Evolutionary conservation across 2,888 invertebrate genomes (phyloP).

Genomic region (Drosophila nr. fundita): DNA sequence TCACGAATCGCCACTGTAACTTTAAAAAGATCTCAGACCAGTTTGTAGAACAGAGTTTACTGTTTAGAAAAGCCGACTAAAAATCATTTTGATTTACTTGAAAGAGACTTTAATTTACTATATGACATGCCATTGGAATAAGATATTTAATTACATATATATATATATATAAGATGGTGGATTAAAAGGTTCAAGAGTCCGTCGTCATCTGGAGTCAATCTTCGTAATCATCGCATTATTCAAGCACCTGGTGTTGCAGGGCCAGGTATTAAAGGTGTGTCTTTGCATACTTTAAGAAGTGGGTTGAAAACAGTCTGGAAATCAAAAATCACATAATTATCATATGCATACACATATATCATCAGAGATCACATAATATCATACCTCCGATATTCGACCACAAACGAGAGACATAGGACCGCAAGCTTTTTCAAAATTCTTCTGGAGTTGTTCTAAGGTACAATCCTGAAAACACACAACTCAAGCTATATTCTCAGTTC

Average conservation of each 20-base stretch:
- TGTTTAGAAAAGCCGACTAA: constrained; percentile 7
- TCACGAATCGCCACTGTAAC: constrained; percentile 28
- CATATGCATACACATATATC: neutral
- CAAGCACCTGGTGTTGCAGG: neutral
- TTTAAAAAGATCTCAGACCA: constrained; percentile 37
- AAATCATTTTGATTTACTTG: constrained; percentile 2
- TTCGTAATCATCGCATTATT: neutral
- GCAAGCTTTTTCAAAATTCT: neutral
- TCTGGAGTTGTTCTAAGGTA: accelerated
- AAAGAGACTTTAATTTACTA: constrained; percentile 22
- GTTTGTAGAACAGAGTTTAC: neutral
- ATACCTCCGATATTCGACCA: neutral
- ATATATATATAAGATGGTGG: neutral
- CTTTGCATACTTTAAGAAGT: neutral
- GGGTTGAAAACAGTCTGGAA: neutral
- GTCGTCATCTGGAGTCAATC: neutral
- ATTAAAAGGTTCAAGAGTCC: neutral
- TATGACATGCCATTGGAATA: constrained; percentile 1
- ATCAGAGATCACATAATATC: neutral
- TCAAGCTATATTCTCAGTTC: neutral
- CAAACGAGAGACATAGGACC: neutral
- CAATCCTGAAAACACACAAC: neutral
- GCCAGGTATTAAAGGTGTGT: neutral
- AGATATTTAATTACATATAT: neutral
- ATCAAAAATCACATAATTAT: neutral